Evolutionary conservation across 2,113 vertebrate genomes (phyloP).

Genomic region (Gymnobelideus leadbeateri): DNA sequence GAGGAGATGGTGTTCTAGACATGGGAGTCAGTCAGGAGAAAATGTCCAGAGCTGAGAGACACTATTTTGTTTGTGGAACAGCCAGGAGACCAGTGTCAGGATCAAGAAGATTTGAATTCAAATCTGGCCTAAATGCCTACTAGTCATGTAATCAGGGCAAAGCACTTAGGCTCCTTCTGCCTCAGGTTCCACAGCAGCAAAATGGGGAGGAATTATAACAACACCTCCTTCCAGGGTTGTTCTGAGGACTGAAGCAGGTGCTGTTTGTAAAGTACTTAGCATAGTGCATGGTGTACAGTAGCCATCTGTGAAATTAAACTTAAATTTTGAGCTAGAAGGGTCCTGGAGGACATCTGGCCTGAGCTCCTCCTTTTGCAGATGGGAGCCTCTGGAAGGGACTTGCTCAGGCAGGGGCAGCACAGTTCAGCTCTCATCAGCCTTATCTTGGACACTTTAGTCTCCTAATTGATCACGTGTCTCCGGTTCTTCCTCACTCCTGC

Average conservation of each 20-base stretch:
- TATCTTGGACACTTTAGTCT: background rate
- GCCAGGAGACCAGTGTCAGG: background rate
- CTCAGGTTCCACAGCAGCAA: background rate
- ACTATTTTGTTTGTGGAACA: too few relatives aligned
- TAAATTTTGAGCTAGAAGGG: background rate
- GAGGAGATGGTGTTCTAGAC: background rate
- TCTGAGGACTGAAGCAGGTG: background rate
- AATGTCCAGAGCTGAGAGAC: background rate
- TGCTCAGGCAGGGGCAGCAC: background rate
- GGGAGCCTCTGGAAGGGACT: background rate
- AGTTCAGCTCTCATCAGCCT: background rate
- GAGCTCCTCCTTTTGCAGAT: background rate
- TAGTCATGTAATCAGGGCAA: background rate
- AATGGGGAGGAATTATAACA: background rate
- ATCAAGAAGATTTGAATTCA: background rate
- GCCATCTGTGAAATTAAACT: background rate
- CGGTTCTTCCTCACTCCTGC: background rate
- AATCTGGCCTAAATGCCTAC: background rate
- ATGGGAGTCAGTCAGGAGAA: background rate
- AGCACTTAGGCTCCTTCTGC: background rate
- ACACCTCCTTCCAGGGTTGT: background rate
- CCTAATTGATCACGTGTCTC: background rate
- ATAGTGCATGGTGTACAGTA: background rate
- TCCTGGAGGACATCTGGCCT: background rate
- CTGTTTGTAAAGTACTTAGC: too few relatives aligned